Conservation (phyloP, 2,888 invertebrate species). For the Thymelicus acteon region DNA sequence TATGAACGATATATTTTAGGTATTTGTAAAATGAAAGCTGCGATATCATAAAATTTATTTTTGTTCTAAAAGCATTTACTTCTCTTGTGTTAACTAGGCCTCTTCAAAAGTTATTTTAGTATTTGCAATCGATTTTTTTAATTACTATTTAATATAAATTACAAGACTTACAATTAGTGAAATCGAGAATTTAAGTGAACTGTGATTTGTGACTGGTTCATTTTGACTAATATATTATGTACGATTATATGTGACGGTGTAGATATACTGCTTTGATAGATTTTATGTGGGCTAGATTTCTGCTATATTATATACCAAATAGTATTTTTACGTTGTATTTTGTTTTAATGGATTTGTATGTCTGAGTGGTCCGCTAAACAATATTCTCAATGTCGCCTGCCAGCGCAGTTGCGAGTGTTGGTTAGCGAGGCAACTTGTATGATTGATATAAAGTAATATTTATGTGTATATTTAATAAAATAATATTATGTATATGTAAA, state of each 20-base stretch:
- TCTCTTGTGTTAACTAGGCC: slow-evolving; percentile 57
- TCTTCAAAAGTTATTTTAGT: slow-evolving; percentile 62
- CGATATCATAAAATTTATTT: slow-evolving; percentile 30
- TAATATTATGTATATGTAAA: slow-evolving; percentile 83
- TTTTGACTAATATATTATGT: slow-evolving; percentile 81
- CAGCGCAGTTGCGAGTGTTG: slow-evolving; percentile 42
- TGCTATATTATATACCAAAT: slow-evolving; percentile 84
- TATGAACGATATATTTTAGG: slow-evolving; percentile 20
- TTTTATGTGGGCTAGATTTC: slow-evolving; percentile 81
- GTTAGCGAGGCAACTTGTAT: slow-evolving; percentile 55
- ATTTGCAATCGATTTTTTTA: slow-evolving; percentile 67
- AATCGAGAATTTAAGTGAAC: slow-evolving; percentile 84
- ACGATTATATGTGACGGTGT: slow-evolving; percentile 76
- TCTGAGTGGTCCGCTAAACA: slow-evolving; percentile 53
- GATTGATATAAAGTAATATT: slow-evolving; percentile 77
- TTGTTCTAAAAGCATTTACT: slow-evolving; percentile 72
- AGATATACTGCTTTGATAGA: slow-evolving; percentile 78
- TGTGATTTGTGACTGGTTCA: slow-evolving; percentile 84
- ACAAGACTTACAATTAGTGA: slow-evolving; percentile 84
- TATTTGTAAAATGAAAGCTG: slow-evolving; percentile 13
- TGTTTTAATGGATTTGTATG: slow-evolving; percentile 76
- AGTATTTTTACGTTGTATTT: slow-evolving; percentile 84
- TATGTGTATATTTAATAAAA: slow-evolving; percentile 78
- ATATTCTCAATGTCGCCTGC: slow-evolving; percentile 42
- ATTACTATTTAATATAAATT: slow-evolving; percentile 67